Evolutionary conservation across 2,113 vertebrate species (phyloP).

Genomic region (Oncorhynchus nerka): DNA sequence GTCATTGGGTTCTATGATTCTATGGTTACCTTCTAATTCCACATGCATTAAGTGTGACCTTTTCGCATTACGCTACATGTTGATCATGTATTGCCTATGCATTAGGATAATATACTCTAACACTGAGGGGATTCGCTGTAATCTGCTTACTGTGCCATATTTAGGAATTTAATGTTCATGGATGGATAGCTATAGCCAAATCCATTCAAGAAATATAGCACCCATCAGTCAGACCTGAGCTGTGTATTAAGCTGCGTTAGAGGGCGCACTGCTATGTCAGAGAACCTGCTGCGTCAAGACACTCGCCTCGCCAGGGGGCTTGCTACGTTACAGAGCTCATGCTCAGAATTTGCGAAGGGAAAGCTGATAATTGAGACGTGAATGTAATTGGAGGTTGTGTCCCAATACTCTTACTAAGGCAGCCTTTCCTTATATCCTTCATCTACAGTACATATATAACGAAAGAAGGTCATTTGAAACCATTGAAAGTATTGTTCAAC

Average conservation of each 20-base stretch:
- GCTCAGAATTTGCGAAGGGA: too few relatives aligned
- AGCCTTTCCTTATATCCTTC: too few relatives aligned
- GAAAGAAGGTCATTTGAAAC: too few relatives aligned
- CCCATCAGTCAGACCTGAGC: slow-evolving; percentile 24
- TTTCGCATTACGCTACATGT: slow-evolving; percentile 43
- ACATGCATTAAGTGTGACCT: slow-evolving; percentile 36
- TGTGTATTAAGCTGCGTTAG: not conserved
- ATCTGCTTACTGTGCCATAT: slow-evolving; percentile 58
- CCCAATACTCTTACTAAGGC: too few relatives aligned
- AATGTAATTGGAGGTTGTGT: too few relatives aligned
- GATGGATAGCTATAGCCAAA: slow-evolving; percentile 43
- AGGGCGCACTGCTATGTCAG: not conserved
- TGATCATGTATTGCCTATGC: slow-evolving; percentile 55
- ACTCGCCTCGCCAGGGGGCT: not conserved
- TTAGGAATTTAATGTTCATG: slow-evolving; percentile 42
- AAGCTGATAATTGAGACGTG: too few relatives aligned
- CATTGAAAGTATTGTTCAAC: too few relatives aligned
- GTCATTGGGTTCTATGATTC: not conserved
- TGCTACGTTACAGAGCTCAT: not conserved
- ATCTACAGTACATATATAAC: too few relatives aligned
- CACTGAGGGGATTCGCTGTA: slow-evolving; percentile 57
- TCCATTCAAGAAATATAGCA: slow-evolving; percentile 32
- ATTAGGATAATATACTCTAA: slow-evolving; percentile 54
- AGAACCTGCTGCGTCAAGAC: not conserved
- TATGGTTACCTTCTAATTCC: not conserved